These are phyloP conservation scores for Aphidius colemani DNA, from an alignment of 2,888 invertebrate genomes.

Conservation along the genomic window DNA sequence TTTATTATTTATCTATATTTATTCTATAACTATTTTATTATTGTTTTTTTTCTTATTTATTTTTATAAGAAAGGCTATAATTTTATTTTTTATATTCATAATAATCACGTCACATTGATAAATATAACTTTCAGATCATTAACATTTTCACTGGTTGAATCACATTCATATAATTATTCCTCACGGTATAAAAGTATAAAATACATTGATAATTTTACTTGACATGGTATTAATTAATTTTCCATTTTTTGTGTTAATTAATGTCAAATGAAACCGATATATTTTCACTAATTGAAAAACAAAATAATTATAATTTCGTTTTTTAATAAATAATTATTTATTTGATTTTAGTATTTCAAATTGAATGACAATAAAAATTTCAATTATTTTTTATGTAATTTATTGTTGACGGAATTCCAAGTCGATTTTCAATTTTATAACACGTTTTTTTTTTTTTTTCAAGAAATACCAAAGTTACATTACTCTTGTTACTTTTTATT, in stretches of 20 bases:
- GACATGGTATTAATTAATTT: constrained; percentile 12
- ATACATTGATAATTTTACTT: constrained; percentile 42
- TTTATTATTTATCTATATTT: constrained; percentile 6
- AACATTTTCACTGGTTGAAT: constrained; percentile 39
- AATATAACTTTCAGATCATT: constrained; percentile 45
- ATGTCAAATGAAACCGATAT: constrained; percentile 27
- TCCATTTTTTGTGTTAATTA: constrained; percentile 16
- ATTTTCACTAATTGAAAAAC: too few species aligned
- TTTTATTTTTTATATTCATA: constrained; percentile 31
- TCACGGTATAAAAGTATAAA: constrained; percentile 59
- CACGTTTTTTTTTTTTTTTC: not conserved
- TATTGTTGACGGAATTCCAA: constrained; percentile 17
- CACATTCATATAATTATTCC: constrained; percentile 44
- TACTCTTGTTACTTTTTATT: constrained; percentile 12
- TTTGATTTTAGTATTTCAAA: constrained; percentile 3
- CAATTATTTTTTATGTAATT: constrained; percentile 6
- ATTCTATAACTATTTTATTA: constrained; percentile 1
- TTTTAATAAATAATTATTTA: not conserved
- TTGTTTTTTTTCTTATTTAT: constrained; percentile 5
- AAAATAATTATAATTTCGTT: too few species aligned
- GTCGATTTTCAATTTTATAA: constrained; percentile 24
- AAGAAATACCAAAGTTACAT: constrained; percentile 16
- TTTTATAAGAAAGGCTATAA: constrained; percentile 20
- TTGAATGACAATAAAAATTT: constrained; percentile 20
- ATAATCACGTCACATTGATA: constrained; percentile 50